Conservation (phyloP, 2,888 invertebrate genomes). For the Cosmia trapezina region DNA sequence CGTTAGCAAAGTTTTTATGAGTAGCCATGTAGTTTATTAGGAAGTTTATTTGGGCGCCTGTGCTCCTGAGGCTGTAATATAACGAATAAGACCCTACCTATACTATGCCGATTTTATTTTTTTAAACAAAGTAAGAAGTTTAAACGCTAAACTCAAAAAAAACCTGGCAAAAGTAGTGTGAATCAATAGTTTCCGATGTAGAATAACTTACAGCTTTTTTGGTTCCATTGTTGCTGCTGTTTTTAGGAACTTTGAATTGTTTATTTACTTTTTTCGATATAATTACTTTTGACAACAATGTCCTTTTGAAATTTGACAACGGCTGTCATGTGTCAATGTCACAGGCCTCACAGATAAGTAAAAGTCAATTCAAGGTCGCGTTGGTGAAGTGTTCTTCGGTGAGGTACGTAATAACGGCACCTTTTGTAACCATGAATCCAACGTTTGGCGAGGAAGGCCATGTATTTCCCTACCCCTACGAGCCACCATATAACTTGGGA, state of each 20-base stretch:
- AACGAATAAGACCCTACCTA: not conserved
- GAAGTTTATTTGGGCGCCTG: slow-evolving; percentile 14
- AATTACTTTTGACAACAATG: not conserved
- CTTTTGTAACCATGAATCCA: too few species aligned
- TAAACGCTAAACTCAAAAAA: not conserved
- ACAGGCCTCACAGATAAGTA: too few species aligned
- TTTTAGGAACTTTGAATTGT: not conserved
- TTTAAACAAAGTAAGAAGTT: not conserved
- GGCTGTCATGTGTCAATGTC: too few species aligned
- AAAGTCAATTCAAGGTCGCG: too few species aligned
- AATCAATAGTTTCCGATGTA: not conserved
- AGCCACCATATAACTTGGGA: too few species aligned
- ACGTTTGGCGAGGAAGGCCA: too few species aligned
- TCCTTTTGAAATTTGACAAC: not conserved
- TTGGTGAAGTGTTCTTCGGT: too few species aligned
- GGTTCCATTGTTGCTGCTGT: slow-evolving; percentile 6
- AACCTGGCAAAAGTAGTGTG: not conserved
- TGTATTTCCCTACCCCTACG: too few species aligned
- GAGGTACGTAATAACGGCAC: too few species aligned
- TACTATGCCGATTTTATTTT: not conserved
- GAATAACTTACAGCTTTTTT: slow-evolving; percentile 1
- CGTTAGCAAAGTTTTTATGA: slow-evolving; percentile 8
- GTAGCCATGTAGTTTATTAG: slow-evolving; percentile 10
- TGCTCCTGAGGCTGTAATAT: not conserved
- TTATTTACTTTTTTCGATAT: not conserved